Base-by-base conservation (phyloP, 1,140 invertebrate species). In the Drosophila aff. region DNA sequence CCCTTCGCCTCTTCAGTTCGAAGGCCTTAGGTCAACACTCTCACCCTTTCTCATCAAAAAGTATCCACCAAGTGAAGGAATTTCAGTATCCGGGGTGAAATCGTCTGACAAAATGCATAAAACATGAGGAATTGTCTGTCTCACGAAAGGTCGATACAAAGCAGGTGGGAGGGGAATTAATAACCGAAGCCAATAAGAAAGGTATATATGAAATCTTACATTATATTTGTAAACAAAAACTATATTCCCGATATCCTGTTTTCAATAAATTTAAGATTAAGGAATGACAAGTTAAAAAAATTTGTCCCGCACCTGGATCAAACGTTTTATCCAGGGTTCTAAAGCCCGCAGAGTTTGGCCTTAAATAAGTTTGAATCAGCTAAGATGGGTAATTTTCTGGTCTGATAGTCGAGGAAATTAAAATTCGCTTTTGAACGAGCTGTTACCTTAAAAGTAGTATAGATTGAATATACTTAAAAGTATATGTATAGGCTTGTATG, bases 51-150 rank as follows among this genome's bases (percentile, higher is more conserved):
- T 49, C 57, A 71, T 60, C 58, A 18, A 49, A 57, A 64, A 61
- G 60, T 68, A 53, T 49, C 11, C 49, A 47, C 18, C 73, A 40
- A 61, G 57, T 69, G 15, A 43, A 60, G 68, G 61, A 82, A 83
- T 83, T 75, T 49, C 59, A 64, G 64, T 73, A 68, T 67, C 50
- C 62, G 61, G 58, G 55, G 44, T 52, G 44, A 47, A 76, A 63
- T 64, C 53, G 67, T 64, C 67, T 78, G 53, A 64, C 59, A 66
- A 44, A 43, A 81, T 84, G 81, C 81, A 84, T 84, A 80, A 84
- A 77, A 81, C 74, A 85, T 84, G 72, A 81, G 61, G 49, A 59
- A 71, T 61, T 78, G 82, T 84, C 82, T 81, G 82, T 55, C 43
- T 16, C 33, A 38, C 43, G 46, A 55, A 75, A 79, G 58, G 57